Evolutionary conservation across 2,797 vertebrate species (phyloP).

Genomic region (Phoebastria nigripes): DNA sequence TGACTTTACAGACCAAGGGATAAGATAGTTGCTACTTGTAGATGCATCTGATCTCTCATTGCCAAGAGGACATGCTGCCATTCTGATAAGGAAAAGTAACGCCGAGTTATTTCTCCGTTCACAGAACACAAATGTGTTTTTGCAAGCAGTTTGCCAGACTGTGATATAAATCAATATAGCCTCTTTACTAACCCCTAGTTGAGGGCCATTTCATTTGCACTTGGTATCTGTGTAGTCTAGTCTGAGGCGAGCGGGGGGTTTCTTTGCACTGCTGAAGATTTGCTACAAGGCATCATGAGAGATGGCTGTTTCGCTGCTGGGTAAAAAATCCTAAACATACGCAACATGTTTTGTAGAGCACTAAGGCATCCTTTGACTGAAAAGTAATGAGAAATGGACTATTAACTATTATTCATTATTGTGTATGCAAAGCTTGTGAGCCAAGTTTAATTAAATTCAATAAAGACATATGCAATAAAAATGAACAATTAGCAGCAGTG

Average conservation of each 20-base stretch:
- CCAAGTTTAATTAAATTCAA: slow-evolving; percentile 25
- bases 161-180: background rate
- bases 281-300: background rate
- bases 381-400: background rate
- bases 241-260: background rate
- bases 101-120: background rate
- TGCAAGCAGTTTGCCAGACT: background rate
- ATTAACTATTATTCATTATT: background rate
- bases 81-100: background rate
- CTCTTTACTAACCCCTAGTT: background rate
- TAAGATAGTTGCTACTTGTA: background rate
- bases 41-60: background rate
- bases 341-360: background rate
- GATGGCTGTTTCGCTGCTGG: background rate
- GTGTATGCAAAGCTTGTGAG: background rate
- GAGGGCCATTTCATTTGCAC: background rate
- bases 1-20: background rate
- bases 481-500: background rate
- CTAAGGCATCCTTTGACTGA: background rate
- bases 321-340: background rate
- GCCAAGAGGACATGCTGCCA: background rate
- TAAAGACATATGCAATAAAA: background rate
- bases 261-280: background rate
- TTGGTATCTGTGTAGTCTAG: background rate
- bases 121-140: background rate